A percentile compares a stretch with the other conserved stretches of the same genome.
Evolutionary conservation across 2,797 vertebrate genomes (phyloP).

Genomic region (Distichodus sexfasciatus): DNA sequence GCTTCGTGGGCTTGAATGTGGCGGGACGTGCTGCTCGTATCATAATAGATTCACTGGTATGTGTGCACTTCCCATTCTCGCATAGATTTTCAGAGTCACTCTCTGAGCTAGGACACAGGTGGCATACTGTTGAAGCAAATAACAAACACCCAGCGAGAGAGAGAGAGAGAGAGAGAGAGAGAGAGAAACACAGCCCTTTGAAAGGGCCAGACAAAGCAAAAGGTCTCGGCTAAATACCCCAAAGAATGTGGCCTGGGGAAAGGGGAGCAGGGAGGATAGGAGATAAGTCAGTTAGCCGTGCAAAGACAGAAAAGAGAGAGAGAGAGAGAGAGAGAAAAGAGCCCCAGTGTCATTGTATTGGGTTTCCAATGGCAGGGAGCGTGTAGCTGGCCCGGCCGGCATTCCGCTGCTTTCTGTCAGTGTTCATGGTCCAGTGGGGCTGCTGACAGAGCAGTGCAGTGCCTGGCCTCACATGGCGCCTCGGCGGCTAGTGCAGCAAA

Average conservation of each 20-base stretch:
- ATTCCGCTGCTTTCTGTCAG: constrained; percentile 68
- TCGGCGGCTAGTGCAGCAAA: constrained; percentile 50
- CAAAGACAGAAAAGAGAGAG: constrained; percentile 43
- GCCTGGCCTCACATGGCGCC: constrained; percentile 64
- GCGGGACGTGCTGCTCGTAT: too few relatives aligned
- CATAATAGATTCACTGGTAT: too few relatives aligned
- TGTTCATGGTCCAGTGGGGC: constrained; percentile 72
- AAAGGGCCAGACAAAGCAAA: constrained; percentile 76
- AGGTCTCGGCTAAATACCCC: constrained; percentile 76
- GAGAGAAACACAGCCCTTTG: constrained; percentile 72
- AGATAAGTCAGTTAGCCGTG: constrained; percentile 72
- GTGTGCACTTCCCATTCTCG: too few relatives aligned
- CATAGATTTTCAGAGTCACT: too few relatives aligned
- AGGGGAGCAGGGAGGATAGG: constrained; percentile 71
- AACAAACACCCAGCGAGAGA: constrained; percentile 10
- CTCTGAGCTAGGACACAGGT: too few relatives aligned
- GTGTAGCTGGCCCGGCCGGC: constrained; percentile 56
- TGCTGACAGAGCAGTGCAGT: constrained; percentile 68
- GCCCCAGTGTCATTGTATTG: constrained; percentile 70
- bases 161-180: constrained; percentile 54
- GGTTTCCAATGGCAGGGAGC: constrained; percentile 56
- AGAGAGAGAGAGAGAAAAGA: constrained; percentile 5
- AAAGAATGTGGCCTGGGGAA: constrained; percentile 77
- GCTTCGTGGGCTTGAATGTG: too few relatives aligned
- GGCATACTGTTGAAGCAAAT: constrained; percentile 24